Base-by-base conservation (phyloP, 2,113 vertebrate genomes). In the Fregata magnificens region DNA sequence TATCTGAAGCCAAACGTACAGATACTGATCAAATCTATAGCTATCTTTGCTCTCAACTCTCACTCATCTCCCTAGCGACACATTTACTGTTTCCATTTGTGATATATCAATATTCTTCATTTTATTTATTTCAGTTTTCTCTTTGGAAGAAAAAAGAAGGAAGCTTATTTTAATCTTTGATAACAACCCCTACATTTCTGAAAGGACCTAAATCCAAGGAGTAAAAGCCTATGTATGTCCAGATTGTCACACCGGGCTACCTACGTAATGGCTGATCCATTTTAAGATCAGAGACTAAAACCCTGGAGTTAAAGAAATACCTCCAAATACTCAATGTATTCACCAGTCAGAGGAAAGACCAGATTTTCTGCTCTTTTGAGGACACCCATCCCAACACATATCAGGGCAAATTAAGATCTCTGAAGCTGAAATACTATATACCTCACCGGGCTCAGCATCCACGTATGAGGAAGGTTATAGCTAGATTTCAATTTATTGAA, bases 31-130 rank as follows among this genome's bases (percentile, higher is more conserved):
- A 69, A 59, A 65, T 90, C 85, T 94, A 94, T 50, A 81, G 88
- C 96, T 96, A 69, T 92, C 96, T 93, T 94, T 88, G 94, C 72
- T 97, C 96, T 72, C 81, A 77, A 65, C 71, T 72, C 89, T 92
- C 89, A 86, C 70, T 79, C 79, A 26, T 61, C 92, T 97, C 96
- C 94, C 95, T 34, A 74, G 92, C 4, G 97, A 89, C 84, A 82
- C 84, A 86, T 93, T 81, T 83, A 83, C 93, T 83, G 31, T 45
- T 93, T 86, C 95, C 91, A 82, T 74, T 92, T 91, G 94, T 88
- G 96, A 96, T 55, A n/a, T 17, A 95, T 91, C 88, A 86, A 88
- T 79, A 78, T 22, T 84, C 74, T 88, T 84, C 95, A 32, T 62
- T 88, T 95, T 91, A 77, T 94, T 97, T 95, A 90, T 72, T 94